Conservation (phyloP, 1,140 invertebrate genomes). For the Eupristina koningsbergeri region DNA sequence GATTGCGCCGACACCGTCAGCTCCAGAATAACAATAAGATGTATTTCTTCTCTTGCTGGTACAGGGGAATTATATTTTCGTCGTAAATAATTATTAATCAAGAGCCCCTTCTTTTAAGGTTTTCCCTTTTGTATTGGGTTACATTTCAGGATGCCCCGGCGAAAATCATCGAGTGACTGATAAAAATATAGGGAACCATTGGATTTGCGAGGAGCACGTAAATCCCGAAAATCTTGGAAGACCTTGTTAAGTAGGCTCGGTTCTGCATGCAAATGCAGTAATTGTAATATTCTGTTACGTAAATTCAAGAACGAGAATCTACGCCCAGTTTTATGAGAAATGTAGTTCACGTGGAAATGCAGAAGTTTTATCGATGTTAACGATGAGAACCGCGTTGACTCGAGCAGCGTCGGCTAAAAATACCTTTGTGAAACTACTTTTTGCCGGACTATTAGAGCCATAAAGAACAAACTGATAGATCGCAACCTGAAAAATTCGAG, state of each 20-base stretch:
- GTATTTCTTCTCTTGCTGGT: background rate
- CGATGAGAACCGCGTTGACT: background rate
- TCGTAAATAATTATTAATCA: conserved; percentile 2
- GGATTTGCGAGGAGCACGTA: background rate
- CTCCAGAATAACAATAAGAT: background rate
- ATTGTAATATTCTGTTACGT: conserved; percentile 43
- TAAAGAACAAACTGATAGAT: background rate
- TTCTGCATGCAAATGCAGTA: conserved; percentile 36
- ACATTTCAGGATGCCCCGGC: background rate
- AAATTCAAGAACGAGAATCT: conserved; percentile 11
- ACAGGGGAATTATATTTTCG: background rate
- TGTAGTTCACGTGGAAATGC: background rate
- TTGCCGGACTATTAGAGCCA: too few species aligned
- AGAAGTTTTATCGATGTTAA: conserved; percentile 39
- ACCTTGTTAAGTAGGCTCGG: background rate
- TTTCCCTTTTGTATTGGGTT: background rate
- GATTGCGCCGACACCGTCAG: background rate
- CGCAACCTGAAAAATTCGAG: too few species aligned
- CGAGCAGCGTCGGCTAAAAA: background rate
- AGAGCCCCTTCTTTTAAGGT: too few species aligned
- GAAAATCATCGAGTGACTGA: background rate
- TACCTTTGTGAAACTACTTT: background rate
- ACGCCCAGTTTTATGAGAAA: conserved; percentile 16
- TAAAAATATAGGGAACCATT: conserved; percentile 9
- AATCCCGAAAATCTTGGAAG: background rate